Percentiles rank a stretch among this genome's conserved stretches.
Conservation (phyloP, 2,113 vertebrate species). For the Lophotis ruficrista region DNA sequence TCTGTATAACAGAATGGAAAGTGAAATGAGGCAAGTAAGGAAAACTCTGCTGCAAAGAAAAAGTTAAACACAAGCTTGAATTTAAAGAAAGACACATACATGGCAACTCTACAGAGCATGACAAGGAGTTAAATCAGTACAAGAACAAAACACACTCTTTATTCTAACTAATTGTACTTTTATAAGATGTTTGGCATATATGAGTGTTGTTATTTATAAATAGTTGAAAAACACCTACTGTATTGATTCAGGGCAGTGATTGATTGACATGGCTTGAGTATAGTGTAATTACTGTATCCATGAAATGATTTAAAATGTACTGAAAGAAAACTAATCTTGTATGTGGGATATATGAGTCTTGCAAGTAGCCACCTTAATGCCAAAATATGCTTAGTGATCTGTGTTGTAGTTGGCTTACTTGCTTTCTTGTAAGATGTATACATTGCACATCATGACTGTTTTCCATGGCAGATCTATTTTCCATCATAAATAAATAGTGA, state of each 20-base stretch:
- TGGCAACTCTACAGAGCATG: background rate
- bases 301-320: slow-evolving; percentile 28
- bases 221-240: background rate
- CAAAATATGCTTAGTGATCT: background rate
- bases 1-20: background rate
- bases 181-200: slow-evolving; percentile 20
- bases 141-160: slow-evolving; percentile 12
- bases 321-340: slow-evolving; percentile 40
- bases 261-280: background rate
- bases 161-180: slow-evolving; percentile 47
- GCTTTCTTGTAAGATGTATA: background rate
- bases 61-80: background rate
- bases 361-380: slow-evolving; percentile 15
- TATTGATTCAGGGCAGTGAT: slow-evolving; percentile 28
- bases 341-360: background rate
- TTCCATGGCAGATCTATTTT: background rate
- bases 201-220: slow-evolving; percentile 33
- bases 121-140: slow-evolving; percentile 1
- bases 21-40: background rate
- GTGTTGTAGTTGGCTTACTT: background rate
- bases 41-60: background rate
- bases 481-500: background rate
- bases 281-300: slow-evolving; percentile 43
- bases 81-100: background rate
- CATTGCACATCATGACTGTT: background rate